Evolutionary conservation across 2,113 vertebrate genomes (phyloP), one percentile per base, ranked within the genome.

Genomic region (Microcebus jonahi): DNA sequence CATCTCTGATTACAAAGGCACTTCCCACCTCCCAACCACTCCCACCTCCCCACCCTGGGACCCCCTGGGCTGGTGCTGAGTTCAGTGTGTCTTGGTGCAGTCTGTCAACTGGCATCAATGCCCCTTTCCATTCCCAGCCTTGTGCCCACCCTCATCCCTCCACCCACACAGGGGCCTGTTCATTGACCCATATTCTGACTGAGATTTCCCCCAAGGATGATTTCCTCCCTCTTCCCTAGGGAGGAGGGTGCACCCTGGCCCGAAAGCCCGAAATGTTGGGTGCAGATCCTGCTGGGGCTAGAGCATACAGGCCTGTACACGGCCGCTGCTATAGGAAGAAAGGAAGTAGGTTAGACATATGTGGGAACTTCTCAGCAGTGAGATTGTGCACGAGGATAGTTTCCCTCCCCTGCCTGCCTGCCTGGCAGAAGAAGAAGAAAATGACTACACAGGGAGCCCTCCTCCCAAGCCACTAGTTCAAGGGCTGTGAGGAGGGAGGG

Each of bases 1-100:
- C 61, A 83, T 98, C 94, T 97, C 96, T 95, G 86, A 88, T 97
- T 97, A 97, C 96, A 91, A 96, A 95, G 88, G 61, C 84, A 77
- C 76, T 93, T 88, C 90, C 87, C 95, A 94, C 75, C 80, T 85
- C 63, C 61, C 29, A 48, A 68, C 25, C 48, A 88, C 20, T 92
- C 90, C 39, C 20, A 53, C 80, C 53, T 92, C 71, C 55, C 50
- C 12, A 85, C 57, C 31, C 91, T 65, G 75, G 55, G 79, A 94
- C 79, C 79, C 86, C 75, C 55, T 27, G 68, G 31, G 70, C 48
- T 79, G 39, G 45, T 82, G 59, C 50, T 67, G 34, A 70, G 90
- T 84, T 76, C 83, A 45, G 0, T 84, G 61, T 71, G 55, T 95
- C 55, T 86, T 68, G 50, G 55, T 8, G 68, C 8, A 65, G 77